Evolutionary conservation across 1,140 invertebrate genomes (phyloP).

Genomic region (Hycleus phaleratus): DNA sequence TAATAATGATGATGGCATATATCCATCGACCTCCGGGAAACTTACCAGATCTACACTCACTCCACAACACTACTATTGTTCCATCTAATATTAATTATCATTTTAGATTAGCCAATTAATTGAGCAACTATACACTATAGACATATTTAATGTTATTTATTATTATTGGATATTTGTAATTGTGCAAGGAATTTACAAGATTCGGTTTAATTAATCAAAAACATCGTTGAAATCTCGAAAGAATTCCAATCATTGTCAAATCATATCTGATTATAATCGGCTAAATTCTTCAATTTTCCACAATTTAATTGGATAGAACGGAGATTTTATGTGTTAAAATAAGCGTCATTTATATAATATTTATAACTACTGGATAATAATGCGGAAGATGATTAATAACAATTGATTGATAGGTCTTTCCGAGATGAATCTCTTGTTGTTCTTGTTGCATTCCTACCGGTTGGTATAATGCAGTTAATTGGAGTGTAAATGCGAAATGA

Average conservation of each 20-base stretch:
- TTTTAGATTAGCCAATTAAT: conserved; percentile 8
- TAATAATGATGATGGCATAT: background rate
- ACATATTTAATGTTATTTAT: background rate
- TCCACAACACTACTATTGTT: conserved; percentile 4
- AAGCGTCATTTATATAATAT: too few species aligned
- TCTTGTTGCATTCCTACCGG: background rate
- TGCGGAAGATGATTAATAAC: background rate
- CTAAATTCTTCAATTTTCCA: too few species aligned
- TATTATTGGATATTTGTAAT: too few species aligned
- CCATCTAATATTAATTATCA: conserved; percentile 6
- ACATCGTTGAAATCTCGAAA: too few species aligned
- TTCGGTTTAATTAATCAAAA: too few species aligned
- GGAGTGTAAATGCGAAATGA: conserved; percentile 11
- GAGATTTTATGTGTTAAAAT: too few species aligned
- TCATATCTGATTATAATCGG: too few species aligned
- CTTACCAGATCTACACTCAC: conserved; percentile 7
- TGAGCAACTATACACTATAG: background rate
- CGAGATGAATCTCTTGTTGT: background rate
- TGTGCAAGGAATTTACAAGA: too few species aligned
- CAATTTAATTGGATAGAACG: too few species aligned
- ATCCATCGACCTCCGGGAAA: background rate
- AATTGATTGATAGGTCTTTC: conserved; percentile 7
- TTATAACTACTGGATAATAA: too few species aligned
- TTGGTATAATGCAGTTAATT: conserved; percentile 7
- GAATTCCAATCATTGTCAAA: too few species aligned